Conservation (phyloP, 2,797 vertebrate genomes). For the Anguilla marmorata region DNA sequence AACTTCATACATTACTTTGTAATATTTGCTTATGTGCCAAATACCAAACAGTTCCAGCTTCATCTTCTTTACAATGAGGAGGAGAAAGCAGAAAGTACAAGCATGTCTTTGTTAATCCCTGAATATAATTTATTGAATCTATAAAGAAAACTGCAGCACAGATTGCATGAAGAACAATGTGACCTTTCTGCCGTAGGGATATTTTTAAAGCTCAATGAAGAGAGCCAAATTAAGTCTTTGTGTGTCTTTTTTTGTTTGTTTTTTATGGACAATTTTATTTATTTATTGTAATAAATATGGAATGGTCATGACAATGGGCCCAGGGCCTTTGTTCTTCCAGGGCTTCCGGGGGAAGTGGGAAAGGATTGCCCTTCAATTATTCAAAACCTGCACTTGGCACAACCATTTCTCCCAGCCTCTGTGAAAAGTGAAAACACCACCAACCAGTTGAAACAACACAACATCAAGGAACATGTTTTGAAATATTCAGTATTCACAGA, state of each 20-base stretch:
- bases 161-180: slow-evolving; percentile 2
- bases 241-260: background rate
- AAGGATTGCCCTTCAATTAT: slow-evolving; percentile 8
- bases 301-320: slow-evolving; percentile 16
- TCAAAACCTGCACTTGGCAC: background rate
- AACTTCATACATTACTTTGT: background rate
- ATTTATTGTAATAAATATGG: slow-evolving; percentile 30
- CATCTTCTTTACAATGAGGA: slow-evolving; percentile 1
- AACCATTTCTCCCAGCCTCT: background rate
- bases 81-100: background rate
- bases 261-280: background rate
- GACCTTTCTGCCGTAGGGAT: slow-evolving; percentile 15
- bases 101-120: background rate
- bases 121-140: background rate
- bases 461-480: background rate
- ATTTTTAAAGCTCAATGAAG: background rate
- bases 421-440: background rate
- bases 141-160: background rate
- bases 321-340: slow-evolving; percentile 2
- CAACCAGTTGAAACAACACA: background rate
- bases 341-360: background rate
- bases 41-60: background rate
- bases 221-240: slow-evolving; percentile 13
- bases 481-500: background rate
- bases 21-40: background rate